Conservation (phyloP, 92 coral and sea anemone genomes). For the Phenganax stokvisi region DNA sequence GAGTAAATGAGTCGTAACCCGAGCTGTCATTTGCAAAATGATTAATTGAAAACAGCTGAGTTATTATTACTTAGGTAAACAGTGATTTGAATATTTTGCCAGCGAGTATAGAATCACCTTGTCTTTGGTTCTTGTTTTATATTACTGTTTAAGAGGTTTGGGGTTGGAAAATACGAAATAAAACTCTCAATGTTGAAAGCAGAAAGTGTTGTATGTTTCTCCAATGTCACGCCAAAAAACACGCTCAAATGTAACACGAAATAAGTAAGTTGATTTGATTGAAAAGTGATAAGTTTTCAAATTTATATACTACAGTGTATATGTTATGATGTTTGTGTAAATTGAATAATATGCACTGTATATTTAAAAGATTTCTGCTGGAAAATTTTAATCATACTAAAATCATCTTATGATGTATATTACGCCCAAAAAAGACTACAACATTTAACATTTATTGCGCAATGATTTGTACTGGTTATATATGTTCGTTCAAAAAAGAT, state of each 20-base stretch:
- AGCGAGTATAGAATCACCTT: not conserved
- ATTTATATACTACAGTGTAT: not conserved
- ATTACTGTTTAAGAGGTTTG: not conserved
- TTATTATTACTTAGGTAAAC: not conserved
- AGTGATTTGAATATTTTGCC: not conserved
- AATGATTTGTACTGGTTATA: too few relatives aligned
- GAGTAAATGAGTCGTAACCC: slow-evolving; percentile 1
- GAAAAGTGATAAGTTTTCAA: not conserved
- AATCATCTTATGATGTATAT: too few relatives aligned
- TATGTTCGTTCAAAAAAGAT: too few relatives aligned
- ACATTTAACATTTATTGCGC: too few relatives aligned
- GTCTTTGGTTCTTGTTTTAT: not conserved
- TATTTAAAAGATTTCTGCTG: too few relatives aligned
- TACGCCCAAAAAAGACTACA: too few relatives aligned
- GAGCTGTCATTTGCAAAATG: slow-evolving; percentile 6
- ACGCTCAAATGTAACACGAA: slow-evolving; percentile 12
- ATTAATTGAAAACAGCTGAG: not conserved
- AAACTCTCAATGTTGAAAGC: not conserved
- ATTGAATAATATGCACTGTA: too few relatives aligned
- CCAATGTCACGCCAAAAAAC: slow-evolving; percentile 22
- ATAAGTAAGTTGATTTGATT: slow-evolving; percentile 16
- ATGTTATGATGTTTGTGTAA: too few relatives aligned
- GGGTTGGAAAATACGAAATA: not conserved
- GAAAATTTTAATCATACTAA: too few relatives aligned
- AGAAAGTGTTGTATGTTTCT: not conserved